Conservation (phyloP, 2,888 invertebrate genomes). For the Xylota sylvarum region DNA sequence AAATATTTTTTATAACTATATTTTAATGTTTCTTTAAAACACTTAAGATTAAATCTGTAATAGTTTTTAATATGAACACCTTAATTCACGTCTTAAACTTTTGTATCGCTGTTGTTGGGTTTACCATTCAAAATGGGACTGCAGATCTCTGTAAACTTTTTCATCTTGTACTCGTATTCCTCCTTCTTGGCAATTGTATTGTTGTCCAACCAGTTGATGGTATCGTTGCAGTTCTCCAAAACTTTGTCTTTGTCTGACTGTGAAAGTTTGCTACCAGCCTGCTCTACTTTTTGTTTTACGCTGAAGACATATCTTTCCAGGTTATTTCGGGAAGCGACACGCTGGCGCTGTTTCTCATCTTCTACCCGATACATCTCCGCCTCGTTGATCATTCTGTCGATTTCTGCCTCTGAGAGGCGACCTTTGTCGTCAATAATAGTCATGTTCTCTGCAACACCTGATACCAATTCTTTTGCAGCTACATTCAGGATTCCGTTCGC, state of each 20-base stretch:
- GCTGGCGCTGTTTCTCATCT: constrained; percentile 89
- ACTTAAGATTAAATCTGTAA: no score
- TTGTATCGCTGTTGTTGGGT: no score
- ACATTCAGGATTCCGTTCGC: constrained; percentile 97
- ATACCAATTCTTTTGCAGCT: constrained; percentile 89
- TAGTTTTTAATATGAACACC: no score
- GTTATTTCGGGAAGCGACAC: constrained; percentile 89
- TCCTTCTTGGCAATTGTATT: constrained; percentile 91
- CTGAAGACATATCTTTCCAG: constrained; percentile 90
- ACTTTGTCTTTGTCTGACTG: constrained; percentile 90
- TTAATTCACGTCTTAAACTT: no score
- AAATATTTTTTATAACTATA: no score
- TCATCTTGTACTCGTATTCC: constrained; percentile 88
- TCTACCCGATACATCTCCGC: constrained; percentile 90
- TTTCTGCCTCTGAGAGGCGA: constrained; percentile 91
- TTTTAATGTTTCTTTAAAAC: no score
- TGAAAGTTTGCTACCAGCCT: constrained; percentile 87
- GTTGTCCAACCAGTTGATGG: constrained; percentile 90
- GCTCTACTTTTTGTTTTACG: constrained; percentile 89
- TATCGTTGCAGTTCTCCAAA: constrained; percentile 87
- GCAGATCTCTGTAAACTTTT: constrained; percentile 84
- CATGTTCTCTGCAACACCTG: constrained; percentile 89
- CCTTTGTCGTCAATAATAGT: constrained; percentile 93
- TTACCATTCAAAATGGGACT: constrained; percentile 86
- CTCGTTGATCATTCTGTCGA: constrained; percentile 91